Evolutionary conservation across 2,797 vertebrate genomes (phyloP), one percentile per base, ranked within the genome.

Genomic region (Coregonus sp.): DNA sequence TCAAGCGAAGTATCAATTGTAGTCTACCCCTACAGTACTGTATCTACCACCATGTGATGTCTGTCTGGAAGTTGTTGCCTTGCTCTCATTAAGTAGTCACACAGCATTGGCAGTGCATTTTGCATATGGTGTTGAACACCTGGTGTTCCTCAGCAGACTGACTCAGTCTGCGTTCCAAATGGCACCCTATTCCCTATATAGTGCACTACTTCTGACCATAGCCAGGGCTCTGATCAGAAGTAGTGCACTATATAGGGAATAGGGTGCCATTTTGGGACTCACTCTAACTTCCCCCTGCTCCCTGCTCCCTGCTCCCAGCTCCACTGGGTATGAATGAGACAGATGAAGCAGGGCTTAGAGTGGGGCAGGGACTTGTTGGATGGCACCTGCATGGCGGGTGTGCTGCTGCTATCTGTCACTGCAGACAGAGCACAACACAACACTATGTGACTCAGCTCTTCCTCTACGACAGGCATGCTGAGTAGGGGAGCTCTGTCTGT

Each of bases 311-410:
- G 77, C 80, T 74, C 75, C 76, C 25, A 33, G 70, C 78, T 79
- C 78, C 74, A 9, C 31, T 70, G 78, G 71, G 77, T 73, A 76
- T 85, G 82, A 88, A 78, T 80, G 82, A 81, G 84, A 86, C 91
- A 90, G 90, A 92, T 92, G 89, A 88, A 37, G 71, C 40, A 72
- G 73, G 70, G 76, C 78, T 88, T 84, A 83, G 80, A 81, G 70
- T 80, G 77, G 69, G 77, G 81, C 74, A 79, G 51, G 80, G 76
- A 78, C 85, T 80, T 82, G 77, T 33, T 77, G 69, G 85, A 80
- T 79, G 85, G 81, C 89, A 91, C 86, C 89, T 91, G 84, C 80
- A 61, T 78, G 81, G 74, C 25, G 54, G 70, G 75, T 18, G 47
- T 0, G 4, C 74, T 71, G 66, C 16, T 81, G 80, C 79, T 82